These are phyloP conservation scores for Marmota monax DNA, from an alignment of 2,113 vertebrate species.

Conservation along the genomic window DNA sequence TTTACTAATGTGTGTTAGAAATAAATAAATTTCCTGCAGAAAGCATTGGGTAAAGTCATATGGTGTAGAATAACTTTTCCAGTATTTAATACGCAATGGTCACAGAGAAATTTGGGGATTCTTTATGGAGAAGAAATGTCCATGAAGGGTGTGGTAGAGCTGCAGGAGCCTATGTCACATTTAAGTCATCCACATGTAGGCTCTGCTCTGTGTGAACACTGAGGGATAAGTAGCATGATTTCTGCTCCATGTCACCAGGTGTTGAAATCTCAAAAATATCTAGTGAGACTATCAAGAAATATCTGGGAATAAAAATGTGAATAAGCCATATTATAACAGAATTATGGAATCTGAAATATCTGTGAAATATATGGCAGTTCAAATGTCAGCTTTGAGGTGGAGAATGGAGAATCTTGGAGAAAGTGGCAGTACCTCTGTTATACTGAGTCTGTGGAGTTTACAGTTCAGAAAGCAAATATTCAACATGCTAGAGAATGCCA, in stretches of 20 bases:
- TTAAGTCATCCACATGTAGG: neutral
- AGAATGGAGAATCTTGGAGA: neutral
- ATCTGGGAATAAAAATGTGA: neutral
- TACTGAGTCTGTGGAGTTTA: neutral
- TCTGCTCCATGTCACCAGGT: neutral
- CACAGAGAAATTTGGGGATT: neutral
- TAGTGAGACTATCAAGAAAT: neutral
- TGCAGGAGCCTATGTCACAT: neutral
- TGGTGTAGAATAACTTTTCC: neutral
- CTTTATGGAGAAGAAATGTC: neutral
- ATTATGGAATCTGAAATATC: neutral
- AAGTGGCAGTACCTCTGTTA: neutral
- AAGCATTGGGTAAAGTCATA: neutral
- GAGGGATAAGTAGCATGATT: neutral
- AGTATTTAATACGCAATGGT: neutral
- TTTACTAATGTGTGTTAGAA: neutral
- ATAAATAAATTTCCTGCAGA: neutral
- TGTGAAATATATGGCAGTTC: neutral
- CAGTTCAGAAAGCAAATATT: constrained; percentile 24
- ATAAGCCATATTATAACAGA: neutral
- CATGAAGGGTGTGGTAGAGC: neutral
- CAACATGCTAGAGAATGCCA: neutral
- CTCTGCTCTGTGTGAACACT: neutral
- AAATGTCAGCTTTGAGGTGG: neutral
- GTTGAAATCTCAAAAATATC: neutral